Base-by-base conservation (phyloP, 2,888 invertebrate species). In the Dynastes hyllus region DNA sequence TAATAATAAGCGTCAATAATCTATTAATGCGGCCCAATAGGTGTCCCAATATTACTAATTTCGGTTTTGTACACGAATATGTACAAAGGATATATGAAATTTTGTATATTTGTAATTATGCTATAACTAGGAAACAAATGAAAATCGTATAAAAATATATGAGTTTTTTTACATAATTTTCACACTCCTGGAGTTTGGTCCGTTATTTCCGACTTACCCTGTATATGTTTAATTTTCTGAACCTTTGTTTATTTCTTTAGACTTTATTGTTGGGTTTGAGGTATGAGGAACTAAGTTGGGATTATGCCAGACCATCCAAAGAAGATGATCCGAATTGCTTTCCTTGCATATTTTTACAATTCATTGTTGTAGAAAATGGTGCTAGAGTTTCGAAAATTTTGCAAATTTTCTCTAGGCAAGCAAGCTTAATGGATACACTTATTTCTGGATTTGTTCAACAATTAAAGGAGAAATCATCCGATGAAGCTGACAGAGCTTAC, bases 211-310 rank as follows among this genome's bases (percentile, higher is more conserved):
- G 22, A 22, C 22, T 22, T 22, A 22, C 22, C 22, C 22, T 37
- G 2, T 78, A 80, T 67, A 16, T 78, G 51, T 77, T 66, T 63
- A 45, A 8, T 63, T 27, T 13, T 63, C 55, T 58, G n/a, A 16
- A 50, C 51, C 13, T 45, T 32, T 65, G 9, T 27, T n/a, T 67
- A 50, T 81, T 80, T 81, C 88, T 80, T 81, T 88, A 97, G 97
- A 95, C 95, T 81, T 92, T 97, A 66, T 90, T 97, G 55, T 90
- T 97, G 70, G 96, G 97, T 32, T 91, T 98, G 69, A 93, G 95
- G 66, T 98, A 96, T 86, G 96, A 97, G 85, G 96, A 98, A 86
- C 90, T 98, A 82, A 96, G 96, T 16, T 98, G 98, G 97, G 97
- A 97, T 88, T 95, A 95, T 88, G 96, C 96, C 0, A 93, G 96